A percentile compares a stretch with the other conserved stretches of the same genome.
Conservation (phyloP, 2,113 vertebrate species). For the Ptyas mucosa region DNA sequence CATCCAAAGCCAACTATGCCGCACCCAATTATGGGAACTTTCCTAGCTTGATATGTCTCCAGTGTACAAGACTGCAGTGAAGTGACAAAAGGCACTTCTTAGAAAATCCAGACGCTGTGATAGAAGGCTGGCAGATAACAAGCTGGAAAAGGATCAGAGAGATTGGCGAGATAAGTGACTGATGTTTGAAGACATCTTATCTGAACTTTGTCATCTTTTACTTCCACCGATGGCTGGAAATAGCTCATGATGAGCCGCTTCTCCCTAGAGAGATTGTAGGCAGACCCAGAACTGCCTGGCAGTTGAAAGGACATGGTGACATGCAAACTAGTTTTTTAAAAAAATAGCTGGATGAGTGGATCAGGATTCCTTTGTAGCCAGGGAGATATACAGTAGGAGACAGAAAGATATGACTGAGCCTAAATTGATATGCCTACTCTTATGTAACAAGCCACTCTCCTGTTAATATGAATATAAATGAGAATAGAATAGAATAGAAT, state of each 20-base stretch:
- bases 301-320: constrained; percentile 3
- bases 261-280: background rate
- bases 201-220: background rate
- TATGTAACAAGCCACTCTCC: background rate
- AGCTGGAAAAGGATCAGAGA: background rate
- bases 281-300: background rate
- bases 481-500: background rate
- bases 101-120: background rate
- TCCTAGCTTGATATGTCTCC: background rate
- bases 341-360: background rate
- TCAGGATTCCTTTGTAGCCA: background rate
- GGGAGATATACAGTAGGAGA: background rate
- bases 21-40: background rate
- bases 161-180: background rate
- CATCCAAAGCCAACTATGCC: background rate
- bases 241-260: background rate
- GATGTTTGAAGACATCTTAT: background rate
- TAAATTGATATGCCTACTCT: background rate
- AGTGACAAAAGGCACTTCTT: background rate
- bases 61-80: background rate
- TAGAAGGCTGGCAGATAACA: background rate
- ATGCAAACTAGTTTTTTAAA: background rate
- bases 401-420: background rate
- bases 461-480: background rate
- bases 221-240: background rate